Percentiles rank a stretch among this genome's conserved stretches.
These are phyloP conservation scores for Aplysina aerophoba DNA, from an alignment of 37 sponge, comb jelly and placozoan species.

Conservation along the genomic window DNA sequence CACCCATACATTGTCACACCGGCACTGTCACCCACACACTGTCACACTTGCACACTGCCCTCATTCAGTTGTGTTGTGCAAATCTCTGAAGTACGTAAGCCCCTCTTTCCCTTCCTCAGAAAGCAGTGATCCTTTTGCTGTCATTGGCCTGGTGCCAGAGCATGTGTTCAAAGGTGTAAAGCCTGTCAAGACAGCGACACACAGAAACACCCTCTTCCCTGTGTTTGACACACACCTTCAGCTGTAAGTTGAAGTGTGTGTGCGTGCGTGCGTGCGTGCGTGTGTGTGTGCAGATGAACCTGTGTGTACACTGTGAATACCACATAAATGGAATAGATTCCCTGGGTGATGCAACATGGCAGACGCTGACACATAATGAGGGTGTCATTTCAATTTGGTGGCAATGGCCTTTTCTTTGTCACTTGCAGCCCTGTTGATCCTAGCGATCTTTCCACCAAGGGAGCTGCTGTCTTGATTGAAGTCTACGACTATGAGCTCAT, in stretches of 20 bases:
- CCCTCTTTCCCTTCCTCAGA: neutral
- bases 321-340: too few relatives aligned
- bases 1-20: too few relatives aligned
- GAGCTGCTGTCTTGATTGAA: constrained; percentile 9
- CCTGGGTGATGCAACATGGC: too few relatives aligned
- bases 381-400: neutral
- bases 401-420: neutral
- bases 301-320: neutral
- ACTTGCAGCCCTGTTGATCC: neutral
- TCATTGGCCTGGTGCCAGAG: neutral
- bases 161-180: neutral
- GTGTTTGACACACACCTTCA: neutral
- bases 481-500: constrained; percentile 7
- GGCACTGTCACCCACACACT: too few relatives aligned
- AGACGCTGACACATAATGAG: too few relatives aligned
- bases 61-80: too few relatives aligned
- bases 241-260: neutral
- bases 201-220: neutral
- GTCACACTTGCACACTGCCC: too few relatives aligned
- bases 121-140: constrained; percentile 7
- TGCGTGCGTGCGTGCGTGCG: neutral
- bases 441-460: neutral
- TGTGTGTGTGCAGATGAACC: neutral
- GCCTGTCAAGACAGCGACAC: neutral
- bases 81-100: too few relatives aligned